Conservation (phyloP, 2,888 invertebrate species). For the Metallyticus violacea region DNA sequence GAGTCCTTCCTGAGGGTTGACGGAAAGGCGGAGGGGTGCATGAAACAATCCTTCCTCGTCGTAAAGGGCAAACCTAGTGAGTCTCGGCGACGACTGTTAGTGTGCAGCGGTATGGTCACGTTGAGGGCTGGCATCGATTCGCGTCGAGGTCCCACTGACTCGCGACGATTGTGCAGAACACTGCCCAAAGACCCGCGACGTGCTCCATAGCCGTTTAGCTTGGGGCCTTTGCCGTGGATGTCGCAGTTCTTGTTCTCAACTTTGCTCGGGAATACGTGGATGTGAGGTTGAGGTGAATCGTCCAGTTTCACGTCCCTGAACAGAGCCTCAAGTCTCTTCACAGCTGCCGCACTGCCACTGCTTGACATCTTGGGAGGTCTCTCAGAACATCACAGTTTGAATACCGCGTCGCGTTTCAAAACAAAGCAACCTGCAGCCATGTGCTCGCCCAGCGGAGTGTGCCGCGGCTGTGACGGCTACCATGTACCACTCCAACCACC, state of each 20-base stretch:
- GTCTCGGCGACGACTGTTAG: conserved; percentile 3
- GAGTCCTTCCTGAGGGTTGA: conserved; percentile 47
- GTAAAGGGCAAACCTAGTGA: conserved; percentile 10
- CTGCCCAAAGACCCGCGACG: conserved; percentile 60
- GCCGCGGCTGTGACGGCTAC: not conserved
- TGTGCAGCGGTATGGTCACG: conserved; percentile 7
- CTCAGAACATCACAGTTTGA: conserved; percentile 4
- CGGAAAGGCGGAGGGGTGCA: conserved; percentile 71
- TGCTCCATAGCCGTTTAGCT: conserved; percentile 49
- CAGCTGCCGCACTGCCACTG: conserved; percentile 53
- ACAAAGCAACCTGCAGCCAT: too few species aligned
- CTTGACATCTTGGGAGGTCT: not conserved
- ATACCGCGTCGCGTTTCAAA: conserved; percentile 18
- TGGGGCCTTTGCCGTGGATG: conserved; percentile 59
- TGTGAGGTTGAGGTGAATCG: conserved; percentile 39
- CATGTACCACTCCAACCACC: not conserved
- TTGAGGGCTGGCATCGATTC: conserved; percentile 49
- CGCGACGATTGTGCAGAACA: conserved; percentile 50
- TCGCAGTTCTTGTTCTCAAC: conserved; percentile 63
- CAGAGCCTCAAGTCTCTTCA: conserved; percentile 69
- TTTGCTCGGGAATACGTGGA: conserved; percentile 49
- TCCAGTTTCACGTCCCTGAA: conserved; percentile 65
- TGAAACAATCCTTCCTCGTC: conserved; percentile 42
- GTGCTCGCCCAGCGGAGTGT: not conserved
- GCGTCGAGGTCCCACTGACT: conserved; percentile 52